Evolutionary conservation across 2,797 vertebrate genomes (phyloP).

Genomic region (Pseudomugil tenellus): DNA sequence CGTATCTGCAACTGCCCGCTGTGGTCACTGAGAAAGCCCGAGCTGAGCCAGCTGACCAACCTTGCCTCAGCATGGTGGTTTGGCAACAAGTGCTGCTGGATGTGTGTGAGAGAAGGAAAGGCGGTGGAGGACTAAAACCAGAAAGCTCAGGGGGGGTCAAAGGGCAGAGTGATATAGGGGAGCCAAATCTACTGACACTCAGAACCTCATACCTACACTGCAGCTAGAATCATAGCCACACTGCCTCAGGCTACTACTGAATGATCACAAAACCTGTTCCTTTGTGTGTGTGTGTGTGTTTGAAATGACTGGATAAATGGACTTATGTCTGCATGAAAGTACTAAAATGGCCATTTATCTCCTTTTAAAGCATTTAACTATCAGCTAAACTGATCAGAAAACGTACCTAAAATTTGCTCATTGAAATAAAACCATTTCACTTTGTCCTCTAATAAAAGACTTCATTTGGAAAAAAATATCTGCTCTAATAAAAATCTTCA

Average conservation of each 20-base stretch:
- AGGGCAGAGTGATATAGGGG: constrained; percentile 18
- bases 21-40: constrained; percentile 33
- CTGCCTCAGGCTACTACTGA: not conserved
- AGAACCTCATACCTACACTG: not conserved
- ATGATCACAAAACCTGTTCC: not conserved
- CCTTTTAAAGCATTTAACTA: not conserved
- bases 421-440: no score
- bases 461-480: no score
- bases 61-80: constrained; percentile 30
- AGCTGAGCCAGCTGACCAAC: constrained; percentile 42
- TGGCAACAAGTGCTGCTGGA: constrained; percentile 47
- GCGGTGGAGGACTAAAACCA: constrained; percentile 23
- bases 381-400: no score
- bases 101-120: constrained; percentile 1
- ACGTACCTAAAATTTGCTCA: no score
- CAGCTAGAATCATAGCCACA: not conserved
- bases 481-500: no score
- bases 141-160: constrained; percentile 37
- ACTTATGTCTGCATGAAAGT: not conserved
- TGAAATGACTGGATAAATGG: not conserved
- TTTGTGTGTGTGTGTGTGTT: not conserved
- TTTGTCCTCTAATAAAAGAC: no score
- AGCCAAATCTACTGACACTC: constrained; percentile 34
- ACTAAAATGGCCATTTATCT: not conserved
- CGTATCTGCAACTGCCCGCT: constrained; percentile 46